These are phyloP conservation scores for Steinernema hermaphroditum DNA, from an alignment of 2,888 invertebrate species.

Conservation along the genomic window DNA sequence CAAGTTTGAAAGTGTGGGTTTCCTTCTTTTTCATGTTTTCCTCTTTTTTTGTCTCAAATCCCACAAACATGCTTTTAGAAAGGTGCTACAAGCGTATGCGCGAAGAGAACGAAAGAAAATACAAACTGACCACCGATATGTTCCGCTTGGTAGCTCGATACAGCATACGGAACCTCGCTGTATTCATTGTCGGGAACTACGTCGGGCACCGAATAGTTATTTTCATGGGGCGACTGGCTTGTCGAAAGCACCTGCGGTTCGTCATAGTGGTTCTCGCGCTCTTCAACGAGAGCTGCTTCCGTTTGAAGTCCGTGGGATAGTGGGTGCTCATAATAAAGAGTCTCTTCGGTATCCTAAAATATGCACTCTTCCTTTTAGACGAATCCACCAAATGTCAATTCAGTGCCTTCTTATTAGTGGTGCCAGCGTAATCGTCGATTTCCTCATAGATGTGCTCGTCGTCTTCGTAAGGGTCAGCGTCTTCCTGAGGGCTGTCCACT, in stretches of 20 bases:
- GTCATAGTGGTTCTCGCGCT: slow-evolving; percentile 5
- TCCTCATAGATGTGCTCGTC: slow-evolving; percentile 27
- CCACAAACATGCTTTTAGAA: no score
- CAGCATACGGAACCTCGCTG: not conserved
- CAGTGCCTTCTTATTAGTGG: not conserved
- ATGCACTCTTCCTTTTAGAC: not conserved
- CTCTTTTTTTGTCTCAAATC: no score
- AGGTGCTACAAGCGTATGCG: no score
- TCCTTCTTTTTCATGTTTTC: no score
- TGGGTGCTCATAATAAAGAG: slow-evolving; percentile 5
- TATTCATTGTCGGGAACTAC: not conserved
- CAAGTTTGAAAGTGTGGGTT: no score
- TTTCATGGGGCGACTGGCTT: not conserved
- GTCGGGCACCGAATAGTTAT: not conserved
- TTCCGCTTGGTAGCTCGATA: not conserved
- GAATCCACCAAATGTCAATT: not conserved
- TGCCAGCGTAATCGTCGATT: slow-evolving; percentile 12
- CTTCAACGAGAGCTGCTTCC: not conserved
- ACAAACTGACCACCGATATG: not conserved
- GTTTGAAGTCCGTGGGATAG: not conserved
- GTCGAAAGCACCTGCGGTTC: not conserved
- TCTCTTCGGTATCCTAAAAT: not conserved
- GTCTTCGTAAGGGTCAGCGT: slow-evolving; percentile 5
- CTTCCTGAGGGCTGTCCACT: not conserved
- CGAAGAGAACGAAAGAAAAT: not conserved